Evolutionary conservation across 2,888 invertebrate genomes (phyloP).

Genomic region (Scaptomyza tumidula): DNA sequence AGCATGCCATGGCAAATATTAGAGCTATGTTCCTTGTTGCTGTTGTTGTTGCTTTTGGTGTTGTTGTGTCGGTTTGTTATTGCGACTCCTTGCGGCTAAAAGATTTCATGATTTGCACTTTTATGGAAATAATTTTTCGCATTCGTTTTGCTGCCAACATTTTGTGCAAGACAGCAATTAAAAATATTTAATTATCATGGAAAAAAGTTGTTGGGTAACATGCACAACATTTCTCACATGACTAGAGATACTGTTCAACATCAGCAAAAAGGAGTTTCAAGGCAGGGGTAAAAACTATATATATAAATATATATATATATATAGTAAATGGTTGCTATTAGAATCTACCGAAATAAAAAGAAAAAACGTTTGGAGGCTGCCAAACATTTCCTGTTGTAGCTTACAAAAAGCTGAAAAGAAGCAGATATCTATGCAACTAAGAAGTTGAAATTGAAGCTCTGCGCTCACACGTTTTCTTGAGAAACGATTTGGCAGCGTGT

Average conservation of each 20-base stretch:
- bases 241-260: constrained; percentile 38
- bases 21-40: constrained; percentile 73
- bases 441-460: constrained; percentile 10
- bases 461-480: constrained; percentile 42
- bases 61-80: constrained; percentile 13
- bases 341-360: constrained; percentile 62
- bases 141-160: constrained; percentile 58
- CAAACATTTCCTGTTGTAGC: constrained; percentile 72
- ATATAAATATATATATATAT: constrained; percentile 1
- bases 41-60: constrained; percentile 27
- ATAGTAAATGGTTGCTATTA: constrained; percentile 40
- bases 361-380: constrained; percentile 49
- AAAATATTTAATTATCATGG: constrained; percentile 80
- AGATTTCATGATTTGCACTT: constrained; percentile 81
- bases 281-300: background rate
- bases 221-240: constrained; percentile 80
- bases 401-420: background rate
- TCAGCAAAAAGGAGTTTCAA: constrained; percentile 3
- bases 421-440: too few relatives aligned
- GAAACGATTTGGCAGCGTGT: constrained; percentile 61
- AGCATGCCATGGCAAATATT: constrained; percentile 74
- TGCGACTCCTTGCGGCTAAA: constrained; percentile 66
- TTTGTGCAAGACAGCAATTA: constrained; percentile 79
- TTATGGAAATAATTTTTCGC: constrained; percentile 78
- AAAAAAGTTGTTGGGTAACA: constrained; percentile 76